phyloP scores from a whole-genome alignment of 2,113 vertebrate genomes.

The Zeus faber region DNA sequence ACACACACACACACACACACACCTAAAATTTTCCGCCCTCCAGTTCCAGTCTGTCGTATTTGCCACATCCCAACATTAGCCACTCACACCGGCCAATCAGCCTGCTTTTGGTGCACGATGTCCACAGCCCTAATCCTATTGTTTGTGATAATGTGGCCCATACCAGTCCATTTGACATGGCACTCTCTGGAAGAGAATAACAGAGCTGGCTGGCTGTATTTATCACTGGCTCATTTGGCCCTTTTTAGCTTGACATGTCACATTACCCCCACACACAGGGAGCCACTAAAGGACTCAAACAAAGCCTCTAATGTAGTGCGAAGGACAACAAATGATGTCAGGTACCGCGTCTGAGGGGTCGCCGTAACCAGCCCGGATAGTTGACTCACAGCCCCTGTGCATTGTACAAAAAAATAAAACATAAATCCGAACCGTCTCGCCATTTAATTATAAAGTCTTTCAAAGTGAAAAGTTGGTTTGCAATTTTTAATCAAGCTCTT shows the following conservation, averaged over 20 bases:
- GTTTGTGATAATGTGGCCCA: conserved; percentile 52
- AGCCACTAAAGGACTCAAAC: conserved; percentile 17
- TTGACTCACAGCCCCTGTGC: too few species aligned
- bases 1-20: conserved; percentile 9
- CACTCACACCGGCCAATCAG: conserved; percentile 32
- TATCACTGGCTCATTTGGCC: conserved; percentile 35
- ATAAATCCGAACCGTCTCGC: conserved; percentile 27
- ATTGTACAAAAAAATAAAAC: too few species aligned
- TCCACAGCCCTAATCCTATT: conserved; percentile 69
- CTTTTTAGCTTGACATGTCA: conserved; percentile 37
- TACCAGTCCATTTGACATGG: conserved; percentile 49
- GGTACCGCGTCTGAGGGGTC: conserved; percentile 15
- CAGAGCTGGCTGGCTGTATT: conserved; percentile 16
- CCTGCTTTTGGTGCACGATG: conserved; percentile 47
- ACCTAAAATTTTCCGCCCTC: conserved; percentile 19
- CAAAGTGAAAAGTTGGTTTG: conserved; percentile 37
- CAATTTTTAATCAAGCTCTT: conserved; percentile 56
- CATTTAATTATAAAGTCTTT: conserved; percentile 21
- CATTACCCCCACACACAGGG: conserved; percentile 27
- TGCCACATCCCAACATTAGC: conserved; percentile 20
- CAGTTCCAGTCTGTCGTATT: conserved; percentile 32
- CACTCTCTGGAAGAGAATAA: conserved; percentile 39
- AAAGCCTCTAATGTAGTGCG: conserved; percentile 9
- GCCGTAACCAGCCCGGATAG: conserved; percentile 14
- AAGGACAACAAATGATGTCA: conserved; percentile 27